Evolutionary conservation across 2,888 invertebrate species (phyloP), one percentile per base, ranked within the genome.

Genomic region (Drosophila anomelani): DNA sequence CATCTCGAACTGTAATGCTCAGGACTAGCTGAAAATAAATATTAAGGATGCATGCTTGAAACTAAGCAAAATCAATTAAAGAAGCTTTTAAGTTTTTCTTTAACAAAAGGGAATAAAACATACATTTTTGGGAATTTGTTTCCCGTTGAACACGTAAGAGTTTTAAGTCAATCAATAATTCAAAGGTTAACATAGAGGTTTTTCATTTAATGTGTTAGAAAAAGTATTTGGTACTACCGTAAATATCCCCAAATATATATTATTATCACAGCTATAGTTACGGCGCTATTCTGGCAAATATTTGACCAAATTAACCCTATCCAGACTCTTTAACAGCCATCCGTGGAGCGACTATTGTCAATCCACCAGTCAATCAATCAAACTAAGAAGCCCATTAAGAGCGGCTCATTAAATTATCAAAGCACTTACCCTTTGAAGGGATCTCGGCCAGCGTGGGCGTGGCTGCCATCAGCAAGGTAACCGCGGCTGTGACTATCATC

Each of bases 341-440:
- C 23, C 23, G 1, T 17, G 9, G 9, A 12, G 15, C 4, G 12
- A 13, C 10, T 10, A 43, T 26, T 34, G 34, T 26, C 44, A 29
- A 17, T 36, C 49, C 23, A 13, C 7, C 56, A 75, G 72, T 76
- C 72, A 76, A 68, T 83, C 66, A 70, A 75, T 78, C 74, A 71
- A 70, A 29, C 39, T 64, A 47, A 46, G 79, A 78, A 85, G 78
- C 75, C 83, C 70, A 72, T 72, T 72, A 64, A 76, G 63, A 71
- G 57, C 43, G 74, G 72, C 76, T 83, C 76, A 88, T 84, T 86
- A 83, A 88, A 86, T 88, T 79, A 80, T 80, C 80, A 88, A 88
- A 80, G 79, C 58, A 89, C 86, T 89, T 84, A 92, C 92, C 92
- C 88, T 92, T 92, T 75, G 92, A 89, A 70, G 91, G 90, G 79